A percentile compares a stretch with the other conserved stretches of the same genome.
phyloP scores from a whole-genome alignment of 2,113 vertebrate species.

The Romanogobio albipinnatus region DNA sequence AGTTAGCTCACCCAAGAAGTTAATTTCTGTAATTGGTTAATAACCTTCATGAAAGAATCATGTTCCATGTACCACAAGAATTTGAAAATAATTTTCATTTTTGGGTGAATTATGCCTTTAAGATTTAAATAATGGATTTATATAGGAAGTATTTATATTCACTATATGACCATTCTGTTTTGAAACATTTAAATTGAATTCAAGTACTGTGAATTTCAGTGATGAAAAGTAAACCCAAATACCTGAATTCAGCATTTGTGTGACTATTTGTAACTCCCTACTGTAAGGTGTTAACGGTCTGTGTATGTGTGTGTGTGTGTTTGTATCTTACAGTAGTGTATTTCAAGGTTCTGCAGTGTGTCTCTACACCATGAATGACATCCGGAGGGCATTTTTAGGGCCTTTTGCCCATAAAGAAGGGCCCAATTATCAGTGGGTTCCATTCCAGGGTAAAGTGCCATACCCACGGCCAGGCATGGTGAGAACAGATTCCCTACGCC shows the following conservation, averaged over 20 bases:
- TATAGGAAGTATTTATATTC: not conserved
- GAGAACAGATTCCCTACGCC: conserved; percentile 54
- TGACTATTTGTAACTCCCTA: not conserved
- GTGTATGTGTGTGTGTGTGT: conserved; percentile 19
- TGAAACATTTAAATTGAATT: not conserved
- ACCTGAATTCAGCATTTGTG: not conserved
- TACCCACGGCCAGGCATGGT: conserved; percentile 98
- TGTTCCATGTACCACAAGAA: not conserved
- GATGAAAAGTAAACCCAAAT: not conserved
- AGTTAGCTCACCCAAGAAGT: not conserved
- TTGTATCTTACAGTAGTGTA: conserved; percentile 81
- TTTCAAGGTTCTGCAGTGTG: conserved; percentile 95
- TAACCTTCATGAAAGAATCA: not conserved
- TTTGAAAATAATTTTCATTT: no score
- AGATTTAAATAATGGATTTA: not conserved
- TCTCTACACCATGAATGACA: conserved; percentile 94
- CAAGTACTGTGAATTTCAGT: not conserved
- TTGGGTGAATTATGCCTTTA: not conserved
- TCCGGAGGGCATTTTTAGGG: conserved; percentile 94
- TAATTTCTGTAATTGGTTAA: not conserved
- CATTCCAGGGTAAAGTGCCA: conserved; percentile 94
- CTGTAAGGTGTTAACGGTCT: not conserved
- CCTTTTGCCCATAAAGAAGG: conserved; percentile 99
- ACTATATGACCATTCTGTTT: not conserved
- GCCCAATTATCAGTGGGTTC: conserved; percentile 95